Base-by-base conservation (phyloP, 2,888 invertebrate genomes). In the Dione juno region DNA sequence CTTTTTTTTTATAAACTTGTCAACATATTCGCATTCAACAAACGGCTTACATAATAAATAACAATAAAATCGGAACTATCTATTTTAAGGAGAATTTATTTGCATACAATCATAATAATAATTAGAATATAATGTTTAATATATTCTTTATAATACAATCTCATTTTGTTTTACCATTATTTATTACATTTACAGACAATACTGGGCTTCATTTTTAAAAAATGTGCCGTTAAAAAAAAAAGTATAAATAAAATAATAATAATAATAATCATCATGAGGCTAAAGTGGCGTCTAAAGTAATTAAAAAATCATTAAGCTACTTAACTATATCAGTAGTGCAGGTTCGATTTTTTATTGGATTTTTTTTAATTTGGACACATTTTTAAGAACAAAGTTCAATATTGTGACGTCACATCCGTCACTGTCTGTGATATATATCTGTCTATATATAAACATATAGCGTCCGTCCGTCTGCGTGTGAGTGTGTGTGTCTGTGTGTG, bases 31-130 rank as follows among this genome's bases (percentile, higher is more conserved):
- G 43, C 59, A 61, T 59, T 43, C 3, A 61, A 43, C 14, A 28
- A 21, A 61, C 43, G 59, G 3, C 59, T 45, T 61, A 45, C n/a
- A 61, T 43, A 61, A 61, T 61, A 61, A 61, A 61, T 61, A 61
- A 61, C 59, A 61, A 61, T 61, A 61, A 43, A 61, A 61, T 43
- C 21, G 5, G 14, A 13, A 41, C 19, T 21, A 10, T n/a, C 3
- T 21, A 21, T 43, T 21, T 59, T 19, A 14, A 16, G 3, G 41
- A 54, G 10, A 48, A 48, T 28, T 35, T 54, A 57, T 37, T 35
- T 37, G n/a, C 35, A n/a, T 57, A 57, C 5, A 50, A 50, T 50
- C 19, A 11, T 21, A 16, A 54, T 54, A n/a, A 54, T 54, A 54
- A 54, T 35, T 16, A 16, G 7, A 48, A 16, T 35, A 53, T 54